Evolutionary conservation across 2,888 invertebrate species (phyloP).

Genomic region (Drosophila kambysellisi): DNA sequence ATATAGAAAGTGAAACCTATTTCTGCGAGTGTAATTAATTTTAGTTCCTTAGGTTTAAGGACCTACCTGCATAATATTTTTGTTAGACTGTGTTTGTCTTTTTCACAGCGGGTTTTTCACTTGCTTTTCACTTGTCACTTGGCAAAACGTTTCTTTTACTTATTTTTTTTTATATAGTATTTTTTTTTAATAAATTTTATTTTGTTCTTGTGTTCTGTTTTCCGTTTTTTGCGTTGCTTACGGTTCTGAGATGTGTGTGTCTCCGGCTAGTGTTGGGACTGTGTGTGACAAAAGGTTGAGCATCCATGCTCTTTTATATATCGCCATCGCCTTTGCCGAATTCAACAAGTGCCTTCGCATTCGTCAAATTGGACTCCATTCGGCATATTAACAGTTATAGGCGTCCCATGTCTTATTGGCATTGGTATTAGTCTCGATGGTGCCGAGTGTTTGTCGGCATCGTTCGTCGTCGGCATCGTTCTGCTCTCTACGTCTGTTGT

Average conservation of each 20-base stretch:
- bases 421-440: slow-evolving; percentile 28
- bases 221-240: slow-evolving; percentile 11
- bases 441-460: slow-evolving; percentile 4
- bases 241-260: slow-evolving; percentile 60
- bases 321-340: slow-evolving; percentile 45
- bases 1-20: not conserved
- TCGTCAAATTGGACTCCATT: slow-evolving; percentile 57
- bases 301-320: slow-evolving; percentile 73
- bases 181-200: not conserved
- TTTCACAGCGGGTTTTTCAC: slow-evolving; percentile 12
- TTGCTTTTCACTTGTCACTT: slow-evolving; percentile 18
- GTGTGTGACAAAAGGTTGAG: slow-evolving; percentile 69
- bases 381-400: slow-evolving; percentile 70
- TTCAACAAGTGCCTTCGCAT: slow-evolving; percentile 55
- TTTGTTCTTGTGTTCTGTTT: not conserved
- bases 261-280: slow-evolving; percentile 69
- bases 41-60: not conserved
- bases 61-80: slow-evolving; percentile 4
- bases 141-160: not conserved
- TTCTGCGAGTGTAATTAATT: not conserved
- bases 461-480: slow-evolving; percentile 12
- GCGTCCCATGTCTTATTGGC: slow-evolving; percentile 31
- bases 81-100: not conserved
- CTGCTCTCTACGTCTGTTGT: not conserved
- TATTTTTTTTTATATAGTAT: not conserved